Conservation (phyloP, 92 coral and sea anemone species). For the Epizoanthus stellaris region DNA sequence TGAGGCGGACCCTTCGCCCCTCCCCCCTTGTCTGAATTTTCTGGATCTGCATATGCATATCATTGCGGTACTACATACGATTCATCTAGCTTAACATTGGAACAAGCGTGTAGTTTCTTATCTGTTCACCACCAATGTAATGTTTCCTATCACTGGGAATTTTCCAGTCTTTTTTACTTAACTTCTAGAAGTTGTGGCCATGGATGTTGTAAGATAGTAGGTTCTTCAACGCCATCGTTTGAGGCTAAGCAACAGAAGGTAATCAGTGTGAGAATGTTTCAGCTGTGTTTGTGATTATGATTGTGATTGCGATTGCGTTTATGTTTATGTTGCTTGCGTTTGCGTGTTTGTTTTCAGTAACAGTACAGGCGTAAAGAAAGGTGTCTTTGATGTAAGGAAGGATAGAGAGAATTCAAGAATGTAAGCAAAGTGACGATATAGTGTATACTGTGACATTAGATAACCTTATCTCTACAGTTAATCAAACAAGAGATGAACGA, state of each 20-base stretch:
- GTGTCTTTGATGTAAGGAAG: no score
- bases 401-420: not conserved
- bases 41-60: no score
- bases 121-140: not conserved
- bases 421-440: not conserved
- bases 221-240: slow-evolving; percentile 46
- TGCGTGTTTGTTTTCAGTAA: no score
- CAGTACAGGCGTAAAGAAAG: no score
- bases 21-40: no score
- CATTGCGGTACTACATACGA: no score
- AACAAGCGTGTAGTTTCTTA: not conserved
- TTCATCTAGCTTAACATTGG: not conserved
- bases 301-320: no score
- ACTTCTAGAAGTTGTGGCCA: slow-evolving; percentile 83
- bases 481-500: not conserved
- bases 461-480: not conserved
- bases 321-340: no score
- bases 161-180: slow-evolving; percentile 42
- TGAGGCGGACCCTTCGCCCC: no score
- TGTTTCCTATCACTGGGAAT: not conserved
- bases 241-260: slow-evolving; percentile 11
- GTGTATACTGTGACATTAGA: not conserved
- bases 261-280: not conserved
- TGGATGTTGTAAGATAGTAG: slow-evolving; percentile 88
- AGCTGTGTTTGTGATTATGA: no score